phyloP scores from a whole-genome alignment of 2,113 vertebrate species.

The Muntiacus reevesi region DNA sequence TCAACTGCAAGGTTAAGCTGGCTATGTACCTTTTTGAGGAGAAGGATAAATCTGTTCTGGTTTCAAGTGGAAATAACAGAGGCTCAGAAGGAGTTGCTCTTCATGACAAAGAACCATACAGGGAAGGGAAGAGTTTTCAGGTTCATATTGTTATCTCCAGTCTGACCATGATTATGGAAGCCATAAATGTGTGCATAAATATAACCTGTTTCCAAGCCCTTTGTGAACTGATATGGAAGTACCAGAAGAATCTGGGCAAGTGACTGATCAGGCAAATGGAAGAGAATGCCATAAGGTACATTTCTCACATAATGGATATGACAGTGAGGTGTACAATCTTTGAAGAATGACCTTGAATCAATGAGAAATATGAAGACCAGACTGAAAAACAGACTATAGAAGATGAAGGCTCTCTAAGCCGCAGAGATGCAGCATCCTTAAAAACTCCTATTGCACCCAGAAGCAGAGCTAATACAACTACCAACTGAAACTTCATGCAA shows the following conservation, averaged over 20 bases:
- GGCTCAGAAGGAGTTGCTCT: conserved; percentile 86
- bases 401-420: conserved; percentile 83
- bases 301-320: conserved; percentile 85
- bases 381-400: conserved; percentile 83
- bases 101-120: conserved; percentile 87
- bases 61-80: conserved; percentile 89
- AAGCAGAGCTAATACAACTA: conserved; percentile 80
- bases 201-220: conserved; percentile 85
- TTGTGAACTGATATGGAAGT: conserved; percentile 87
- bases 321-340: conserved; percentile 81
- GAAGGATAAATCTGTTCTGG: conserved; percentile 82
- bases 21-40: conserved; percentile 88
- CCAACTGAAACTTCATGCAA: conserved; percentile 56
- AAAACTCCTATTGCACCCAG: conserved; percentile 67
- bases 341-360: conserved; percentile 88
- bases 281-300: conserved; percentile 82
- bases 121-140: conserved; percentile 82
- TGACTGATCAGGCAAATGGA: conserved; percentile 87
- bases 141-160: conserved; percentile 82
- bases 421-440: conserved; percentile 84
- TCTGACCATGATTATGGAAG: conserved; percentile 87
- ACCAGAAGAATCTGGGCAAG: conserved; percentile 86
- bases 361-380: conserved; percentile 85
- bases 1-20: conserved; percentile 88
- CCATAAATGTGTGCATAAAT: conserved; percentile 84